Conservation (phyloP, 2,888 invertebrate species). For the Hypsopygia costalis region DNA sequence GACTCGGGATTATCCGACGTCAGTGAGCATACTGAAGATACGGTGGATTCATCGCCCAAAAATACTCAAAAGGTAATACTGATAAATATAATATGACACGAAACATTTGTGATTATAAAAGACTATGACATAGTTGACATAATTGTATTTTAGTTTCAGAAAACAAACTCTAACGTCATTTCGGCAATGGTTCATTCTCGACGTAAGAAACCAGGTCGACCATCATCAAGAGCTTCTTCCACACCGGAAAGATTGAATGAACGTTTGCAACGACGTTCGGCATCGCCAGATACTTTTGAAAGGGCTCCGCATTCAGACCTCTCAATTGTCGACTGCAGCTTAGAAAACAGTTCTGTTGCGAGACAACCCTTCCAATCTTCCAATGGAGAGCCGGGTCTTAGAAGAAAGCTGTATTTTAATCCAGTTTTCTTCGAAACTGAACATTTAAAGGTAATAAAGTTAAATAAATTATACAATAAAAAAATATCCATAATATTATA, state of each 20-base stretch:
- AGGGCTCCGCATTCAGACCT: conserved; percentile 71
- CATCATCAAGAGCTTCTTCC: conserved; percentile 42
- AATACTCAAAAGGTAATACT: conserved; percentile 46
- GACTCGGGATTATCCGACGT: conserved; percentile 64
- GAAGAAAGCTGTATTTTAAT: conserved; percentile 92
- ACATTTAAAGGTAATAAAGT: conserved; percentile 83
- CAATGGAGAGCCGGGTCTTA: conserved; percentile 64
- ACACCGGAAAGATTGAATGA: conserved; percentile 51
- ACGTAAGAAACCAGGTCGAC: conserved; percentile 56
- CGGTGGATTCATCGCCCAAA: conserved; percentile 50
- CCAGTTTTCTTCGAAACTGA: conserved; percentile 95
- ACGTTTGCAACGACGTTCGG: conserved; percentile 56
- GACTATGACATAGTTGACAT: conserved; percentile 8
- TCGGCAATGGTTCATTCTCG: conserved; percentile 69
- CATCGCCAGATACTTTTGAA: conserved; percentile 66
- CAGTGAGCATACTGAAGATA: conserved; percentile 63
- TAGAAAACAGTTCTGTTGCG: conserved; percentile 42
- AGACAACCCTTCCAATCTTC: conserved; percentile 49
- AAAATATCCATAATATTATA: too few relatives aligned
- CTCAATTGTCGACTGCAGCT: conserved; percentile 65
- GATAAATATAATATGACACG: neutral
- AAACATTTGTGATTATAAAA: conserved; percentile 1
- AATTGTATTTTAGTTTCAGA: conserved; percentile 49
- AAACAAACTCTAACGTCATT: conserved; percentile 55
- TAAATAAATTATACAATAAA: too few relatives aligned